These are phyloP conservation scores for Anas flavirostris DNA, from an alignment of 2,797 vertebrate species.

Conservation along the genomic window DNA sequence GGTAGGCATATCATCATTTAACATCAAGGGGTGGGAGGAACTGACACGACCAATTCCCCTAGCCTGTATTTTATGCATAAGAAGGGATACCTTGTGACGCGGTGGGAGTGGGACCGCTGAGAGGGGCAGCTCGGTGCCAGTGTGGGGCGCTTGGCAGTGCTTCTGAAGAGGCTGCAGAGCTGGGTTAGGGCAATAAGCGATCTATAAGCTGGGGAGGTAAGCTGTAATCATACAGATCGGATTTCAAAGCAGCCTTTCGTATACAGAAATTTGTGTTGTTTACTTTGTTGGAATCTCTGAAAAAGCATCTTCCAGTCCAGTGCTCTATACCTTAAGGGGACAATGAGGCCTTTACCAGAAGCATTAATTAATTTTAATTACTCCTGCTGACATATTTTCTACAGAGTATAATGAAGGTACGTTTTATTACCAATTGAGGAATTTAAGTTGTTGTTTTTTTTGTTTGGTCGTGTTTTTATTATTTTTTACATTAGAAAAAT, in stretches of 20 bases:
- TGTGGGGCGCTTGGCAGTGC: neutral
- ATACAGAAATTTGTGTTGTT: slow-evolving; percentile 30
- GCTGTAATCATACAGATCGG: neutral
- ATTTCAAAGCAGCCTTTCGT: slow-evolving; percentile 4
- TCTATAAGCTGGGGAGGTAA: neutral
- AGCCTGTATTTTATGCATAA: slow-evolving; percentile 1
- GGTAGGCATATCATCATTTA: neutral
- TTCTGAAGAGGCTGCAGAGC: neutral
- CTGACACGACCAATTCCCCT: neutral
- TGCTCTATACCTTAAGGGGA: slow-evolving; percentile 13
- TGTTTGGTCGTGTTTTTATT: no score
- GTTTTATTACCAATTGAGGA: neutral
- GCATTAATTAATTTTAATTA: slow-evolving; percentile 51
- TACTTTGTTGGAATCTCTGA: slow-evolving; percentile 6
- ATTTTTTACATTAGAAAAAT: neutral
- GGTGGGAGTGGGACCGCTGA: neutral
- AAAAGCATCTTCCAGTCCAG: slow-evolving; percentile 16
- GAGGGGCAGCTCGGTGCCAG: neutral
- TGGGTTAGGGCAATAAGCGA: neutral
- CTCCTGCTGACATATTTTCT: slow-evolving; percentile 7
- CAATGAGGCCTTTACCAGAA: slow-evolving; percentile 32
- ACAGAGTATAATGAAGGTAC: neutral
- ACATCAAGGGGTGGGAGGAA: slow-evolving; percentile 6
- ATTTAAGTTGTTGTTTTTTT: neutral
- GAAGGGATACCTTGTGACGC: neutral